phyloP scores from a whole-genome alignment of 2,797 vertebrate genomes.

The Sitta carolinensis region DNA sequence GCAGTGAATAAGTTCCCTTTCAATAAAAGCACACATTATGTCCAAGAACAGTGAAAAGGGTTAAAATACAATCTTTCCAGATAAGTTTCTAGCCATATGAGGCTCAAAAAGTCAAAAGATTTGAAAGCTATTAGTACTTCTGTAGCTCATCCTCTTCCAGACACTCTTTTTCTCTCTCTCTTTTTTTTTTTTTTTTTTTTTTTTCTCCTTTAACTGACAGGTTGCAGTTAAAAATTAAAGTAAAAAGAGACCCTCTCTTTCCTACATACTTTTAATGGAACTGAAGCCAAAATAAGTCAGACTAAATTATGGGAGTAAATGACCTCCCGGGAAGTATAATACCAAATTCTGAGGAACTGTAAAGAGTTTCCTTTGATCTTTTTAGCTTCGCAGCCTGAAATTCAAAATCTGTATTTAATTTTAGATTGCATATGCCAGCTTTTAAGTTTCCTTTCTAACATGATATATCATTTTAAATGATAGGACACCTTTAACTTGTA shows the following conservation, averaged over 20 bases:
- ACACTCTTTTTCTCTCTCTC: slow-evolving; percentile 53
- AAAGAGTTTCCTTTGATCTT: slow-evolving; percentile 82
- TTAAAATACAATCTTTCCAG: slow-evolving; percentile 74
- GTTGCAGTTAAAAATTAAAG: slow-evolving; percentile 81
- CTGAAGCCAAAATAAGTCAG: slow-evolving; percentile 84
- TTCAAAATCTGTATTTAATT: slow-evolving; percentile 84
- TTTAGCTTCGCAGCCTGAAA: slow-evolving; percentile 80
- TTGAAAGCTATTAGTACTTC: slow-evolving; percentile 79
- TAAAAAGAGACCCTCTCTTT: slow-evolving; percentile 74
- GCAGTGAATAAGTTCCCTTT: slow-evolving; percentile 52
- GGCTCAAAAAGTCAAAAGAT: slow-evolving; percentile 77
- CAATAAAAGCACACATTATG: slow-evolving; percentile 56
- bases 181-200: background rate
- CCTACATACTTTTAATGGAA: slow-evolving; percentile 80
- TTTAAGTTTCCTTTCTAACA: slow-evolving; percentile 80
- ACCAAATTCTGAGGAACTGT: slow-evolving; percentile 80
- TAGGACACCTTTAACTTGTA: slow-evolving; percentile 77
- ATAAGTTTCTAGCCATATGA: slow-evolving; percentile 70
- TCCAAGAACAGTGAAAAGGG: slow-evolving; percentile 65
- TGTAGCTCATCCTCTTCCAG: slow-evolving; percentile 77
- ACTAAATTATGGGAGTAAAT: slow-evolving; percentile 84
- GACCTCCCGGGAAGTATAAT: slow-evolving; percentile 81
- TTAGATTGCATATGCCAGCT: slow-evolving; percentile 79
- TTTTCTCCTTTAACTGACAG: slow-evolving; percentile 70
- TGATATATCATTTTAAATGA: slow-evolving; percentile 80